Base-by-base conservation (phyloP, 2,888 invertebrate genomes). In the Heliconius ethilla region DNA sequence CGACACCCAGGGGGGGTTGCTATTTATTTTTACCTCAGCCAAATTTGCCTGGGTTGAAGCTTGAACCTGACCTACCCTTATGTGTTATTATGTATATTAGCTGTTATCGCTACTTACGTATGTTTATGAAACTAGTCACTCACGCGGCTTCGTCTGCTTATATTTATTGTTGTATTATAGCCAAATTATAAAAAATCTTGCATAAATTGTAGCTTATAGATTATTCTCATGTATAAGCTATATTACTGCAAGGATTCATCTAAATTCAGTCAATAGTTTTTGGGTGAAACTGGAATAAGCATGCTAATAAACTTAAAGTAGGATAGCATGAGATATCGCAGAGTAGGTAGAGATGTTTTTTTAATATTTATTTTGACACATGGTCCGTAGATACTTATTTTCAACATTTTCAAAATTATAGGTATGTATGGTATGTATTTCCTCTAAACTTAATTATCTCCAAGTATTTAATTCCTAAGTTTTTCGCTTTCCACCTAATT, bases 1-100 rank as follows among this genome's bases (percentile, higher is more conserved):
- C 76, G 78, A 76, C 66, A n/a, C 76, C 81, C 83, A 85, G 59
- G 59, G 59, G 59, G 59, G 59, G 86, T 83, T 84, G 85, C 88
- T 86, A 87, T 90, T 89, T 90, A 90, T 89, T 89, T 90, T 84
- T 87, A 88, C 89, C 87, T 87, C 87, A 83, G 82, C 85, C 84
- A 86, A 88, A 89, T 89, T 86, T 86, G 89, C 90, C 90, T 89
- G 89, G 91, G 90, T 86, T 1, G 82, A 83, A 87, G 88, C 87
- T 85, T 85, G 82, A 84, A 84, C 87, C 87, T 89, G 90, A 92
- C 91, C 92, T 91, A 89, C 86, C 86, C 80, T 81, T 82, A 83
- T 75, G 27, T 80, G 82, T 65, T 62, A 59, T 70, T 79, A 80
- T 79, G 78, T 82, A 76, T 62, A 18, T 37, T 5, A 10, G 33